Base-by-base conservation (phyloP, 1,140 invertebrate genomes). In the Tetranychus cinnabarinus region DNA sequence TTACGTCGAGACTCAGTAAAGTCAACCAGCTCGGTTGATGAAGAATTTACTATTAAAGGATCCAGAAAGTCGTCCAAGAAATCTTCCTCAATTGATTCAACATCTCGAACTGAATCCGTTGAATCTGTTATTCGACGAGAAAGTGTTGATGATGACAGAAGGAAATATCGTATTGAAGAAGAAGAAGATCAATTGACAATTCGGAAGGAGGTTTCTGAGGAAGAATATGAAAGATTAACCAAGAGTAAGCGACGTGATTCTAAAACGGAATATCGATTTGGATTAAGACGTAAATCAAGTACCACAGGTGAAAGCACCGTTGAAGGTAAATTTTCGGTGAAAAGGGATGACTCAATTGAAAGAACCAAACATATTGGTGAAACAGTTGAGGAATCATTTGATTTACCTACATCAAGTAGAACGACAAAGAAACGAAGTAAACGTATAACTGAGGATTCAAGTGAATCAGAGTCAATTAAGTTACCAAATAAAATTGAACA, bases 101-200 rank as follows among this genome's bases (percentile, higher is more conserved):
- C 23, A 0, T 23, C 23, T 23, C 23, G 50, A 55, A 45, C 56
- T 64, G 3, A 23, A 61, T 48, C 60, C 61, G 12, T 39, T 52
- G 10, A 62, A 66, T 61, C 55, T 61, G 31, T 56, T 46, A 56
- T 59, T 54, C 52, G 59, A 60, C 47, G 42, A 58, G 5, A 55
- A 62, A 37, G 64, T 66, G 64, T 63, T 60, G 48, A 61, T 12
- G 39, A 42, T 10, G 39, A 42, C 10, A 15, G 62, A 63, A 62
- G 46, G 52, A 2, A 61, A 56, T 2, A 59, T 66, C 3, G 61
- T 61, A 42, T 66, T n/a, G 63, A 64, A 58, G 63, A 64, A 42
- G 58, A 63, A 39, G 58, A 56, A 59, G 61, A 62, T 34, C 42
- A 52, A 52, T 23, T 52, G 23, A 52, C 50, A 6, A 52, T 52